These are phyloP conservation scores for Dolichallabes microphthalmus DNA, from an alignment of 2,113 vertebrate species.

Conservation along the genomic window DNA sequence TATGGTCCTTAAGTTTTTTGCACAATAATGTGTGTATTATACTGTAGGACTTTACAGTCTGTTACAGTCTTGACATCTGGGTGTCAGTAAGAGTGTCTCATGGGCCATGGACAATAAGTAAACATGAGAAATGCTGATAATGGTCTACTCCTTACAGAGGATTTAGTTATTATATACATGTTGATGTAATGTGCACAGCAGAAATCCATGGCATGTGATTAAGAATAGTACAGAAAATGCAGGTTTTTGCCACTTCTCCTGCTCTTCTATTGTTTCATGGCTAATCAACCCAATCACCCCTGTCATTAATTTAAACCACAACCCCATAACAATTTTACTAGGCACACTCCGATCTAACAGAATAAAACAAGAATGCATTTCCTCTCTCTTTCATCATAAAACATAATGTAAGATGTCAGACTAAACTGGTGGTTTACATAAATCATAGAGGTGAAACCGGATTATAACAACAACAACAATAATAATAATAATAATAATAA, in stretches of 20 bases:
- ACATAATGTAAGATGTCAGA: background rate
- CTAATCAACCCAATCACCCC: background rate
- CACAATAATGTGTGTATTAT: background rate
- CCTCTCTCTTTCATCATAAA: background rate
- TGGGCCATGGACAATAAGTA: background rate
- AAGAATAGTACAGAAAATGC: background rate
- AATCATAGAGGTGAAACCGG: conserved; percentile 21
- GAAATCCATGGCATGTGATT: background rate
- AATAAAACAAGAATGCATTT: background rate
- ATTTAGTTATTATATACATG: too few relatives aligned
- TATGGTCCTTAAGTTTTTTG: background rate
- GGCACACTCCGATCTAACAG: background rate
- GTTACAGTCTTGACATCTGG: background rate
- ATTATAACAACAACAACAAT: background rate
- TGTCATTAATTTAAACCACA: background rate
- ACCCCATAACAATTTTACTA: background rate
- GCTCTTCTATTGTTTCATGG: background rate
- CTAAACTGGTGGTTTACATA: conserved; percentile 40
- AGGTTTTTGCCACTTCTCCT: background rate
- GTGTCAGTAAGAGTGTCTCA: background rate
- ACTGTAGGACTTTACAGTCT: background rate
- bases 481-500: too few relatives aligned
- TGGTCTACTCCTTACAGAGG: background rate
- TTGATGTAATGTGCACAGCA: background rate
- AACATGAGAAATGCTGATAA: background rate